Evolutionary conservation across 2,888 invertebrate genomes (phyloP).

Genomic region (Mystacides longicornis): DNA sequence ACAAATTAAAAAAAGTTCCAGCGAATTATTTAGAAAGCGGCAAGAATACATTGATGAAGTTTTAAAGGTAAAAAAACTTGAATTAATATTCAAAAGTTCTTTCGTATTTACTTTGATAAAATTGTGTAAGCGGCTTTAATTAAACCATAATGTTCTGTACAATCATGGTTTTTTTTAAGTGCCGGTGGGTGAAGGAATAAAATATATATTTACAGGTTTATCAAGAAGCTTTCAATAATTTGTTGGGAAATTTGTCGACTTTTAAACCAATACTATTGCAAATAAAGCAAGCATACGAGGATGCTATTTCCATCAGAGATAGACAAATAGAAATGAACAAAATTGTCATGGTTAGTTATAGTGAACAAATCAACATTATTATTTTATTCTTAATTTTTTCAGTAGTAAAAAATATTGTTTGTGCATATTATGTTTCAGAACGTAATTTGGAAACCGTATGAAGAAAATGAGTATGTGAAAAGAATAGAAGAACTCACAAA

Average conservation of each 20-base stretch:
- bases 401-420: background rate
- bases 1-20: conserved; percentile 31
- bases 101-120: too few relatives aligned
- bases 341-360: conserved; percentile 18
- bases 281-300: conserved; percentile 41
- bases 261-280: conserved; percentile 36
- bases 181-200: background rate
- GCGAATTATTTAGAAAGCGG: conserved; percentile 29
- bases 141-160: too few relatives aligned
- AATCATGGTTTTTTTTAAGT: background rate
- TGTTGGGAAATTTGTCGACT: conserved; percentile 37
- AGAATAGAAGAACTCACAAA: conserved; percentile 33
- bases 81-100: background rate
- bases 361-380: background rate
- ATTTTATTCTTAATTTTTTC: background rate
- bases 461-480: conserved; percentile 28
- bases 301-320: conserved; percentile 37
- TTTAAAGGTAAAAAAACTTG: conserved; percentile 1
- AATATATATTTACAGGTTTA: conserved; percentile 33
- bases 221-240: conserved; percentile 35
- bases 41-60: conserved; percentile 13
- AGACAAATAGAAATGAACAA: conserved; percentile 32
- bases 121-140: too few relatives aligned
- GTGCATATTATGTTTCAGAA: conserved; percentile 8
- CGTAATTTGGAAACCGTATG: conserved; percentile 14